Evolutionary conservation across 2,797 vertebrate genomes (phyloP).

Genomic region (Hapalemur alaotrensis): DNA sequence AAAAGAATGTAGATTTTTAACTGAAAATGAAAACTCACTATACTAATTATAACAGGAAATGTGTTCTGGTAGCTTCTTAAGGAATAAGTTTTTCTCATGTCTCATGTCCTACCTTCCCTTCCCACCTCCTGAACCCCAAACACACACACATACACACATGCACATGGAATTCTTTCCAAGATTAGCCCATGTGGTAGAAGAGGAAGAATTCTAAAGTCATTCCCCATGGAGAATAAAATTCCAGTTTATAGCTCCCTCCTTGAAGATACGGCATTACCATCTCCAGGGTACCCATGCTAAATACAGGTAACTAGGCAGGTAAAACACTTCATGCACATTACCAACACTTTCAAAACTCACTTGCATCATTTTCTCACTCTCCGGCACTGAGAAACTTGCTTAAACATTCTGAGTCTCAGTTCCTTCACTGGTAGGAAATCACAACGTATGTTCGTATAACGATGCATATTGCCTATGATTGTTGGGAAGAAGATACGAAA

Average conservation of each 20-base stretch:
- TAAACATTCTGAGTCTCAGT: not conserved
- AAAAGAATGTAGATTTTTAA: slow-evolving; percentile 1
- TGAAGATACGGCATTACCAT: not conserved
- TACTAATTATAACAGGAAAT: not conserved
- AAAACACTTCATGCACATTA: not conserved
- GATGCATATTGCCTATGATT: not conserved
- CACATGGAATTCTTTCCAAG: not conserved
- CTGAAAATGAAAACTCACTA: slow-evolving; percentile 12
- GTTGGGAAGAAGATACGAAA: not conserved
- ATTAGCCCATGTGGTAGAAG: not conserved
- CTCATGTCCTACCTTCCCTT: not conserved
- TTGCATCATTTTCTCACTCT: not conserved
- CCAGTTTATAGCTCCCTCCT: not conserved
- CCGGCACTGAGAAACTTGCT: not conserved
- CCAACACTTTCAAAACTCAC: not conserved
- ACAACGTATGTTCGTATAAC: not conserved
- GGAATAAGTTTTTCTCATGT: not conserved
- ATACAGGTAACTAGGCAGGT: not conserved
- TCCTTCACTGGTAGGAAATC: not conserved
- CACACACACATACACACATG: not conserved
- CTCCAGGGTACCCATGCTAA: not conserved
- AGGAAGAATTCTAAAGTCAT: not conserved
- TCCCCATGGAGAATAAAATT: not conserved
- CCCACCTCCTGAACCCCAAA: not conserved
- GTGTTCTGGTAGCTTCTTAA: not conserved